Evolutionary conservation across 1,140 invertebrate genomes (phyloP).

Genomic region (Battus philenor): DNA sequence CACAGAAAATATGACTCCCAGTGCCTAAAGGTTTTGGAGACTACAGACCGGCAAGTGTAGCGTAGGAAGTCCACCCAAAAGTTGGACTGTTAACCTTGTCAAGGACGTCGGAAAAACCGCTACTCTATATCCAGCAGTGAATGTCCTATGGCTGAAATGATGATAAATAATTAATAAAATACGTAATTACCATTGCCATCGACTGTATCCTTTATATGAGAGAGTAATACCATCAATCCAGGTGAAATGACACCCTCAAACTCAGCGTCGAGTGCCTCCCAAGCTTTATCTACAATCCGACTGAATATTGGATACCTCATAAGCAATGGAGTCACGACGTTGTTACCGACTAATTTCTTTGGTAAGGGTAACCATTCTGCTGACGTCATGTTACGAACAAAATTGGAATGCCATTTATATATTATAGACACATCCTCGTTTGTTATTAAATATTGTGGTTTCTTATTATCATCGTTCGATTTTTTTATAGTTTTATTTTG

Average conservation of each 20-base stretch:
- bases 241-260: conserved; percentile 75
- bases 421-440: conserved; percentile 77
- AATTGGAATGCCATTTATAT: conserved; percentile 78
- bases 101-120: too few species aligned
- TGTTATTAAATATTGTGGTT: conserved; percentile 64
- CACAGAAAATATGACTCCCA: too few species aligned
- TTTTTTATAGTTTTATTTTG: conserved; percentile 40
- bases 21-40: too few species aligned
- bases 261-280: conserved; percentile 69
- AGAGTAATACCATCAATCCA: conserved; percentile 72
- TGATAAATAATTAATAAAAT: too few species aligned
- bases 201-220: conserved; percentile 55
- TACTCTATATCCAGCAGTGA: too few species aligned
- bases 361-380: conserved; percentile 77
- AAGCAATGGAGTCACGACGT: conserved; percentile 77
- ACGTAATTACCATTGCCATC: conserved; percentile 66
- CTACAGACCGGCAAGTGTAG: too few species aligned
- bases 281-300: conserved; percentile 64
- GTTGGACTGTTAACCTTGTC: too few species aligned
- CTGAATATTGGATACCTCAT: conserved; percentile 79
- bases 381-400: conserved; percentile 76
- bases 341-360: conserved; percentile 46
- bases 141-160: too few species aligned
- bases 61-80: too few species aligned
- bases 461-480: conserved; percentile 25